Evolutionary conservation across 1,140 invertebrate species (phyloP).

Genomic region (Pachyrhynchus sulphureomaculatus): DNA sequence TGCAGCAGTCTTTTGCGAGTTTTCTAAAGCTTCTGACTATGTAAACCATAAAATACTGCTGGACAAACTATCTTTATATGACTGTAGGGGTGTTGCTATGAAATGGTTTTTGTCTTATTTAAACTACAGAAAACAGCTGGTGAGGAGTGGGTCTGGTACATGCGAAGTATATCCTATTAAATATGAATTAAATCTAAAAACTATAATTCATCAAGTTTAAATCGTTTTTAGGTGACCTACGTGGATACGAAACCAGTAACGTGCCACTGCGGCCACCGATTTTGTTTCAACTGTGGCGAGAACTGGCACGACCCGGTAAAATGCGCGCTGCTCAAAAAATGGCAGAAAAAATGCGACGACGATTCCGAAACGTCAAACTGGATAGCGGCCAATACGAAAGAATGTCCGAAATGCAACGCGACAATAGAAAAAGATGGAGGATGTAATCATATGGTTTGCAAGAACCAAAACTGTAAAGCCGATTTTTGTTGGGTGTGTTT

Average conservation of each 20-base stretch:
- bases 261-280: conserved; percentile 66
- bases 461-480: conserved; percentile 73
- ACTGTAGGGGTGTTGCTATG: too few relatives aligned
- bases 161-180: too few relatives aligned
- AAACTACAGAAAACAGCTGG: too few relatives aligned
- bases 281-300: conserved; percentile 73
- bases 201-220: not conserved
- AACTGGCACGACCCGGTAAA: conserved; percentile 78
- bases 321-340: conserved; percentile 66
- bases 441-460: conserved; percentile 81
- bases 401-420: conserved; percentile 76
- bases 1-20: too few relatives aligned
- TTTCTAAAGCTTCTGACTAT: too few relatives aligned
- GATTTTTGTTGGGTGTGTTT: conserved; percentile 82
- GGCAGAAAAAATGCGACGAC: conserved; percentile 81
- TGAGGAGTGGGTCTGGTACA: too few relatives aligned
- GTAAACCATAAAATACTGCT: too few relatives aligned
- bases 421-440: conserved; percentile 77
- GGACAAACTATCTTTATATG: too few relatives aligned
- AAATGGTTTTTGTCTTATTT: too few relatives aligned
- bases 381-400: conserved; percentile 80
- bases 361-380: conserved; percentile 80
- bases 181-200: not conserved
- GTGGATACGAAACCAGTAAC: conserved; percentile 64
- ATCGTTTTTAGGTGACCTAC: conserved; percentile 51